Percentiles rank a stretch among this genome's conserved stretches.
Conservation (phyloP, 2,113 vertebrate species). For the Raja brachyura region DNA sequence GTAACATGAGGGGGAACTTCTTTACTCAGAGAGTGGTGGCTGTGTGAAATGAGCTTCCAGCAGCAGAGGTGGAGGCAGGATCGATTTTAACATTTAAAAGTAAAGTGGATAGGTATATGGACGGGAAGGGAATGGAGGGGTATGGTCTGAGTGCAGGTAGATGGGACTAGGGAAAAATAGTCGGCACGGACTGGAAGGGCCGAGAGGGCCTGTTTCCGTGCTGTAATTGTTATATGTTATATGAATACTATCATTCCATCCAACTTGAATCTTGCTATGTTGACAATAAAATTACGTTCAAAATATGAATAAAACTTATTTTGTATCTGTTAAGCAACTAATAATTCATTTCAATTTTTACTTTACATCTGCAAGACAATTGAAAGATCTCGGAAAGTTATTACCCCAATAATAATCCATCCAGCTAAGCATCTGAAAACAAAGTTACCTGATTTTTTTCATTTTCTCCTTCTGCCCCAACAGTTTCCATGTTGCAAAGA, state of each 20-base stretch:
- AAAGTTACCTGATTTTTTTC: slow-evolving; percentile 19
- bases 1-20: no score
- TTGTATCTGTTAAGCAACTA: background rate
- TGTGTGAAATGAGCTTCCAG: no score
- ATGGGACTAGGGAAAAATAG: no score
- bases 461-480: slow-evolving; percentile 16
- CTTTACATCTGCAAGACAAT: background rate
- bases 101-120: no score
- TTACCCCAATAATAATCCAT: background rate
- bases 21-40: no score
- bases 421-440: background rate
- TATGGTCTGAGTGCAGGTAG: no score
- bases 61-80: no score
- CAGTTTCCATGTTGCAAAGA: background rate
- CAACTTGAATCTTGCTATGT: background rate
- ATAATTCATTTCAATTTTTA: background rate
- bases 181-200: no score
- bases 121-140: no score
- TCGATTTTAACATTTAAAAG: no score
- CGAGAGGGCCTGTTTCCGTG: no score
- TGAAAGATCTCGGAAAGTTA: background rate
- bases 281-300: background rate
- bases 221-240: no score
- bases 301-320: background rate
- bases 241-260: background rate